Percentiles rank a stretch among this genome's conserved stretches.
phyloP scores from a whole-genome alignment of 2,888 invertebrate species.

The Netelia fuscicornis region DNA sequence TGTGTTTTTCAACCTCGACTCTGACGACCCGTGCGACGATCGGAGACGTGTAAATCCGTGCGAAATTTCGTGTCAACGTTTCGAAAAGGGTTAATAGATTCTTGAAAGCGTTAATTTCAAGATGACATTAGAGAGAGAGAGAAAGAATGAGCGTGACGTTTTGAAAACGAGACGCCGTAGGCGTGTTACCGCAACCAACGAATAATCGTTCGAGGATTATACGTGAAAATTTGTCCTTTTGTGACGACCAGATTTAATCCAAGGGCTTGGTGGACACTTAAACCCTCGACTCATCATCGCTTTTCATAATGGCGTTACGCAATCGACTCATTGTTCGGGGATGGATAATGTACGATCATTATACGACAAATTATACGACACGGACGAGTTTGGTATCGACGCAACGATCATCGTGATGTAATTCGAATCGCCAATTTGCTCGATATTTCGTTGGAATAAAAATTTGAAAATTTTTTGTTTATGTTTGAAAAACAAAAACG shows the following conservation, averaged over 20 bases:
- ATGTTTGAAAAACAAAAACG: too few relatives aligned
- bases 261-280: slow-evolving; percentile 24
- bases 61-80: neutral
- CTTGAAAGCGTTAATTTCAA: slow-evolving; percentile 56
- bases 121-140: slow-evolving; percentile 23
- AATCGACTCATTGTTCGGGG: neutral
- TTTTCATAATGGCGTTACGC: slow-evolving; percentile 12
- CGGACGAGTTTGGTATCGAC: too few relatives aligned
- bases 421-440: too few relatives aligned
- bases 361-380: too few relatives aligned
- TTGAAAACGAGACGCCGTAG: slow-evolving; percentile 7
- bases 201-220: slow-evolving; percentile 42
- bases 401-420: too few relatives aligned
- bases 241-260: slow-evolving; percentile 16
- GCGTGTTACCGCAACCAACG: slow-evolving; percentile 39
- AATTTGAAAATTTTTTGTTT: too few relatives aligned
- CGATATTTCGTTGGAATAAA: too few relatives aligned
- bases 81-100: slow-evolving; percentile 66
- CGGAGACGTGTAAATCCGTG: neutral
- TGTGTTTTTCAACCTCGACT: neutral
- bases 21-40: neutral
- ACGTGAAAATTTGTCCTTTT: slow-evolving; percentile 33
- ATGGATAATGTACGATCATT: too few relatives aligned
- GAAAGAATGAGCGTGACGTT: neutral
- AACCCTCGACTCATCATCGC: slow-evolving; percentile 27